Evolutionary conservation across 35 echinoderm and acorn worm species (phyloP).

Genomic region (Strongylocentrotus purpuratus): DNA sequence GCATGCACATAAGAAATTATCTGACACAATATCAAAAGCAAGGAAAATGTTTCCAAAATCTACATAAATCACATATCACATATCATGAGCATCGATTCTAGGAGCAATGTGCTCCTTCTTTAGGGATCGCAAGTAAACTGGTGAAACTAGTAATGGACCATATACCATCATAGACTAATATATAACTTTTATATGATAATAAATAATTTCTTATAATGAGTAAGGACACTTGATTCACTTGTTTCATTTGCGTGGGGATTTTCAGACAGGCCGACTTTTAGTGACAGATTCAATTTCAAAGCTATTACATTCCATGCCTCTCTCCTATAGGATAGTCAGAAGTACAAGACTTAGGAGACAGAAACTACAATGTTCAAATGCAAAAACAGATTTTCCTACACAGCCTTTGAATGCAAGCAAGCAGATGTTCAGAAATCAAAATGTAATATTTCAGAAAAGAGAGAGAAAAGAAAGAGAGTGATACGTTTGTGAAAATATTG

Average conservation of each 20-base stretch:
- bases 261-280: not conserved
- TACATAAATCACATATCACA: not conserved
- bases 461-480: not conserved
- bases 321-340: not conserved
- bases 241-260: not conserved
- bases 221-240: constrained; percentile 7
- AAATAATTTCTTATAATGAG: not conserved
- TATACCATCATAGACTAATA: constrained; percentile 6
- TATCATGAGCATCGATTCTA: not conserved
- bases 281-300: not conserved
- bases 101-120: not conserved
- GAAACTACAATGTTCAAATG: not conserved
- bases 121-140: not conserved
- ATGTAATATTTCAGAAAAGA: not conserved
- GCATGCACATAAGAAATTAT: not conserved
- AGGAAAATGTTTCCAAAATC: not conserved
- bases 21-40: not conserved
- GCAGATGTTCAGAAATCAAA: not conserved
- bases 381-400: not conserved
- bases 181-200: constrained; percentile 6
- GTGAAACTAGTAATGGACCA: not conserved
- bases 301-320: not conserved
- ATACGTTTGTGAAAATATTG: not conserved
- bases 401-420: not conserved
- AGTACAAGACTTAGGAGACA: not conserved